These are phyloP conservation scores for Holcopasites calliopsidis DNA, from an alignment of 1,140 invertebrate species.

Conservation along the genomic window DNA sequence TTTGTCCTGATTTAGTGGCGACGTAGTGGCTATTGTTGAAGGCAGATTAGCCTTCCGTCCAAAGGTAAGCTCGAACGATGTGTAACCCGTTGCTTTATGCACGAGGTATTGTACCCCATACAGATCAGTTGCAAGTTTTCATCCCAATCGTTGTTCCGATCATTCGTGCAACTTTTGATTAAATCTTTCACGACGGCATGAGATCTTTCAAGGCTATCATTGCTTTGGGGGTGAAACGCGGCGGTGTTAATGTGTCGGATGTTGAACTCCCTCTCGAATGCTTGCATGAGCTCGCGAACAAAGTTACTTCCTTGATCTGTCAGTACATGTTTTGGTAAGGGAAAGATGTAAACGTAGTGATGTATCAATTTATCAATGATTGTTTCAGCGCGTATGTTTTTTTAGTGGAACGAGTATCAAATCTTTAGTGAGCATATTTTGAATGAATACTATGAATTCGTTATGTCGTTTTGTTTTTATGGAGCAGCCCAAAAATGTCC, in stretches of 20 bases:
- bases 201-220: conserved; percentile 1
- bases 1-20: neutral
- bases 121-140: neutral
- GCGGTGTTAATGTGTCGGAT: conserved; percentile 6
- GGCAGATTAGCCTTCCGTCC: neutral
- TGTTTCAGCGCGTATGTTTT: conserved; percentile 43
- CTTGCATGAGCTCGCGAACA: neutral
- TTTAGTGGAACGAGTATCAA: conserved; percentile 45
- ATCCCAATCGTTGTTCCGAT: conserved; percentile 2
- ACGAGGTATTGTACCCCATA: neutral
- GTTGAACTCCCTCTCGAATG: neutral
- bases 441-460: conserved; percentile 47
- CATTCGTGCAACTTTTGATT: neutral
- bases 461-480: neutral
- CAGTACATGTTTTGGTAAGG: conserved; percentile 40
- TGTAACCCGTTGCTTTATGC: neutral
- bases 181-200: neutral
- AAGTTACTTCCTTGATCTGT: neutral
- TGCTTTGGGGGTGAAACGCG: conserved; percentile 4
- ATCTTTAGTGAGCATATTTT: conserved; percentile 67
- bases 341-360: conserved; percentile 59
- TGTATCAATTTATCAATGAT: conserved; percentile 53
- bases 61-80: neutral
- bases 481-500: conserved; percentile 15
- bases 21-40: neutral